Evolutionary conservation across 2,113 vertebrate species (phyloP).

Genomic region (Xyliphius kryptos): DNA sequence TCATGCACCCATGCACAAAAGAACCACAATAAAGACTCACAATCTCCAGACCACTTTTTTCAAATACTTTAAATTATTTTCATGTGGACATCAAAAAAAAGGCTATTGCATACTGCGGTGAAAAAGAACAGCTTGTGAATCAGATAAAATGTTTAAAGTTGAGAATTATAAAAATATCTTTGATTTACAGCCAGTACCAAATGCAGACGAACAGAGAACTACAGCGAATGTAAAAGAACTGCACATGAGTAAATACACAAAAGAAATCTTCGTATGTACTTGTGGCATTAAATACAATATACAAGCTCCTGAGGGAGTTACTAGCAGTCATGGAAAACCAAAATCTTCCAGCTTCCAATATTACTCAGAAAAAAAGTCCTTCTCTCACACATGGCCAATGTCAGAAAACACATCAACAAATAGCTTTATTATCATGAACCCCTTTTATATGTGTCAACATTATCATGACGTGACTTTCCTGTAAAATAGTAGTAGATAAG

Average conservation of each 20-base stretch:
- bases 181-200: not conserved
- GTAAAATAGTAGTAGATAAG: too few relatives aligned
- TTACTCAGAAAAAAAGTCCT: too few relatives aligned
- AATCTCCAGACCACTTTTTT: not conserved
- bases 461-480: too few relatives aligned
- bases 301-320: too few relatives aligned
- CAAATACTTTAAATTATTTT: slow-evolving; percentile 13
- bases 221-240: not conserved
- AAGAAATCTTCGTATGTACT: too few relatives aligned
- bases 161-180: slow-evolving; percentile 2
- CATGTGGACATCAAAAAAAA: slow-evolving; percentile 19
- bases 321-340: slow-evolving; percentile 4
- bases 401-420: too few relatives aligned
- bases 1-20: slow-evolving; percentile 8
- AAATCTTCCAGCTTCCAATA: not conserved
- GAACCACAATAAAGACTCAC: not conserved
- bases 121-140: slow-evolving; percentile 14
- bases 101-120: slow-evolving; percentile 2
- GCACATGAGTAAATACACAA: not conserved
- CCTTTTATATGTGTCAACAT: too few relatives aligned
- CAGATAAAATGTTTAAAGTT: slow-evolving; percentile 33
- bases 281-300: too few relatives aligned
- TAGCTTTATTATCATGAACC: too few relatives aligned
- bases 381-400: too few relatives aligned
- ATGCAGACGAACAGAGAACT: not conserved